Evolutionary conservation across 2,797 vertebrate species (phyloP), one percentile per base, ranked within the genome.

Genomic region (Geotria australis): DNA sequence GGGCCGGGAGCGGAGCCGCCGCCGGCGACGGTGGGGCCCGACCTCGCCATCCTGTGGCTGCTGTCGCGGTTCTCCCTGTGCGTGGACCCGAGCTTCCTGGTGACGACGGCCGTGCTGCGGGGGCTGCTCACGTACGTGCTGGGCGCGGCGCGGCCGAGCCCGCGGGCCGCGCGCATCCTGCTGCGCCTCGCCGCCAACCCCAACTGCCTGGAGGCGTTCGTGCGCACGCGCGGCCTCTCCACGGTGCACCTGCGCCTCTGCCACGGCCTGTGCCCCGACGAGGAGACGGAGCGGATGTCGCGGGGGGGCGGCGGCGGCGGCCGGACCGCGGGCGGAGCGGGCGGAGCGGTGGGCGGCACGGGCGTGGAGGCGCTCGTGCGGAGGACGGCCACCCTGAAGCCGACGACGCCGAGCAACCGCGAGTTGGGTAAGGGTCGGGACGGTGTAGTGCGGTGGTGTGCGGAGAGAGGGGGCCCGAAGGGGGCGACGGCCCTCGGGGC

Each of bases 101-200:
- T 89, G 59, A 67, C 77, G 60, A 81, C 65, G 2, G 59, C 69
- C 0, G 60, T 70, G 13, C 61, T 76, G 7, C 71, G 69, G 0
- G 74, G 79, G 51, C 61, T 91, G 60, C 70, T 91, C 48, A 70
- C 68, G 61, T 89, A 88, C 61, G 69, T 89, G 64, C 79, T 74
- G 0, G 72, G 72, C 48, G 78, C 78, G 45, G 72, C 67, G 0
- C 75, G 78, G 58, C 82, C 83, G 2, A 81, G 77, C 57, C 70
- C 74, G 9, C 72, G 80, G 3, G 83, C 78, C 13, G 72, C 79
- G 47, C 75, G 83, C 3, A 70, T 85, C 69, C 73, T 91, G 46
- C 69, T 66, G 1, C 70, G 80, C 1, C 73, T 89, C 59, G 83
- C 78, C 68, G 82, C 79, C 70, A 85, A 88, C 70, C 82, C 80